These are phyloP conservation scores for Medauroidea extradentata DNA, from an alignment of 1,140 invertebrate genomes.

Conservation along the genomic window DNA sequence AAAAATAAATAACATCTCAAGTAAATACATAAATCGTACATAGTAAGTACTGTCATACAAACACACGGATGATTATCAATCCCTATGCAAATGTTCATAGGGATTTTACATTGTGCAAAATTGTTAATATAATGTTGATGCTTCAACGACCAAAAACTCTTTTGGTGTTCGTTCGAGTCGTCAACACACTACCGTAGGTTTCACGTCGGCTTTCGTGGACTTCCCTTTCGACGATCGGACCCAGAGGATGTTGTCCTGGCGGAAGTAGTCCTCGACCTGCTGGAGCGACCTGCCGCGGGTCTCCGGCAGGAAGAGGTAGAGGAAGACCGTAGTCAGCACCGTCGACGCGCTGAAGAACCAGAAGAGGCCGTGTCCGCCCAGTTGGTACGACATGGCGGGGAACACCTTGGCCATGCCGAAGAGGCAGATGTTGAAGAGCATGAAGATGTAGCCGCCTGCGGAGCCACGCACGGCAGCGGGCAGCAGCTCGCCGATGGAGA, in stretches of 20 bases:
- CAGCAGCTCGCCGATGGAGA: conserved; percentile 66
- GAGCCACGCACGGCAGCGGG: conserved; percentile 60
- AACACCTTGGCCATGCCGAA: conserved; percentile 72
- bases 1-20: no score
- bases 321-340: conserved; percentile 54
- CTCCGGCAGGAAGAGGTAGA: conserved; percentile 72
- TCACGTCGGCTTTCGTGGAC: no score
- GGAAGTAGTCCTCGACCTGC: conserved; percentile 76
- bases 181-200: no score
- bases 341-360: conserved; percentile 61
- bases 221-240: conserved; percentile 29
- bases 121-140: no score
- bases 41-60: no score
- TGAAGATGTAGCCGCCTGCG: conserved; percentile 64
- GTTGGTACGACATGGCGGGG: conserved; percentile 51
- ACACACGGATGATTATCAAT: no score
- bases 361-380: conserved; percentile 61
- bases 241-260: conserved; percentile 60
- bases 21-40: no score
- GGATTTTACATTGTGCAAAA: no score
- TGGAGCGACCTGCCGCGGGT: conserved; percentile 72
- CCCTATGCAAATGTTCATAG: no score
- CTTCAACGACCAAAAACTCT: no score
- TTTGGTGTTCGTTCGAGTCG: no score
- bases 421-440: conserved; percentile 57